Base-by-base conservation (phyloP, 2,113 vertebrate species). In the Brachypodius melanocephalos region DNA sequence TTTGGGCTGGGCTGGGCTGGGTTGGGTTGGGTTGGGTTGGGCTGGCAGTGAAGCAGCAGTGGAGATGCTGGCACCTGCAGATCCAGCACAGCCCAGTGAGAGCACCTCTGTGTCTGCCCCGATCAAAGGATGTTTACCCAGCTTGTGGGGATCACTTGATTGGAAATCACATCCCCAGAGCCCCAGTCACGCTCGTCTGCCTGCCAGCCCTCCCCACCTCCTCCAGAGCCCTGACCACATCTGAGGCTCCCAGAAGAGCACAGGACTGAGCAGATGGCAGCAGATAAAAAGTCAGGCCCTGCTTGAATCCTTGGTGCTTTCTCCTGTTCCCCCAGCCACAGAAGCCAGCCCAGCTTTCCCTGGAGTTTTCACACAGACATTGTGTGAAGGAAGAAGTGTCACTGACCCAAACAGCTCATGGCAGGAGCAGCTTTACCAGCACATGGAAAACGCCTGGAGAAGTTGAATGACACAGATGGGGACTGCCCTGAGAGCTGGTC, bases 171-270 rank as follows among this genome's bases (percentile, higher is more conserved):
- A 72, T 36, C 87, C 57, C 45, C 84, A 81, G 83, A 96, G 83
- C 80, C 55, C 59, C 80, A 85, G 89, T 9, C 80, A 40, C 13
- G 40, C 57, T 51, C 20, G 12, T 71, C 76, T 87, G 90, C 59
- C 72, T 90, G 93, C 93, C 93, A 88, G 90, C 43, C 66, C 73
- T 77, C 77, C 54, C 76, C 80, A 74, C 59, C 90, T 81, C 94
- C 91, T 68, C 49, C 84, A 40, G 65, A 85, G 89, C 66, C 52
- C 73, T 20, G 28, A 86, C 83, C 91, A 95, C 93, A 94, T 95
- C 91, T 91, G 57, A 96, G 77, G 15, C 49, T 93, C 84, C 73
- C 82, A 69, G 80, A 75, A 31, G 21, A 89, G 69, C 5, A 0
- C 72, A 72, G 77, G 54, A 9, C 69, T 76, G 42, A 94, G 77